Evolutionary conservation across 2,888 invertebrate genomes (phyloP).

Genomic region (Polydrusus tereticollis): DNA sequence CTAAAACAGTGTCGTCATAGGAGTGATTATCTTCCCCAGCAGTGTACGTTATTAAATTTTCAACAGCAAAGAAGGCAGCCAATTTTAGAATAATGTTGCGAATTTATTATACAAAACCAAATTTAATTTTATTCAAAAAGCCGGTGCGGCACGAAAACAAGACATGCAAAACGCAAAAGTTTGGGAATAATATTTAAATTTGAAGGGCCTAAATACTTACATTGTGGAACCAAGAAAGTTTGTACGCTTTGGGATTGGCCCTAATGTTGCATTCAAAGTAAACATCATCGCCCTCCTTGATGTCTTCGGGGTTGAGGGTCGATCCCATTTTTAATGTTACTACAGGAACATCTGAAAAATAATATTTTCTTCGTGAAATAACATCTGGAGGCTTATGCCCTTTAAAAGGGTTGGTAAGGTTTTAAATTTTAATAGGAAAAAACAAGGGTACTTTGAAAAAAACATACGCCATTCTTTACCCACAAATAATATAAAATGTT

Average conservation of each 20-base stretch:
- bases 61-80: slow-evolving; percentile 26
- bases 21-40: slow-evolving; percentile 32
- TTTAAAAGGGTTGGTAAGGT: slow-evolving; percentile 31
- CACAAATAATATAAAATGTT: no score
- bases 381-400: slow-evolving; percentile 4
- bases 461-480: no score
- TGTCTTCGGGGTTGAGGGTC: slow-evolving; percentile 86
- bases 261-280: slow-evolving; percentile 90
- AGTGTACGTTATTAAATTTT: slow-evolving; percentile 46
- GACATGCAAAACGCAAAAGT: slow-evolving; percentile 38
- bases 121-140: slow-evolving; percentile 49
- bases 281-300: slow-evolving; percentile 91
- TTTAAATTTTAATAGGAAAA: not conserved
- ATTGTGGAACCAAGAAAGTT: slow-evolving; percentile 89
- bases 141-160: slow-evolving; percentile 41
- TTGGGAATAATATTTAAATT: slow-evolving; percentile 48
- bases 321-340: slow-evolving; percentile 87
- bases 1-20: not conserved
- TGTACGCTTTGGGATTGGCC: slow-evolving; percentile 87
- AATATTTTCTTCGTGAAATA: slow-evolving; percentile 40
- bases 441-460: no score
- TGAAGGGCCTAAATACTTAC: slow-evolving; percentile 72
- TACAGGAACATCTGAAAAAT: slow-evolving; percentile 80
- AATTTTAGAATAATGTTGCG: slow-evolving; percentile 34
- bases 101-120: slow-evolving; percentile 48